These are phyloP conservation scores for Alsophila aescularia DNA, from an alignment of 2,888 invertebrate species.

Conservation along the genomic window DNA sequence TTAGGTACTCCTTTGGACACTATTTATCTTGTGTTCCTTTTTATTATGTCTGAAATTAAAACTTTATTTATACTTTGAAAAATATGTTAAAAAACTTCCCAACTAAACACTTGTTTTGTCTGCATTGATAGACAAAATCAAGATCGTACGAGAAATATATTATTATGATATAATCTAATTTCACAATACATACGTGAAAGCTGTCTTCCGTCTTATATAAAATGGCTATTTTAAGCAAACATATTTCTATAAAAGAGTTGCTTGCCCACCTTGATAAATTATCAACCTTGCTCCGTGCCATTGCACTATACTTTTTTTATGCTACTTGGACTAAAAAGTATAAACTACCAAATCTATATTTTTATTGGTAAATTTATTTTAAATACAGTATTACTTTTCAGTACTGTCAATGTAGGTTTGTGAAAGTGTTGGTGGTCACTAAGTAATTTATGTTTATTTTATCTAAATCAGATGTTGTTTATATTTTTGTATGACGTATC, in stretches of 20 bases:
- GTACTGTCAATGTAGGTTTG: conserved; percentile 9
- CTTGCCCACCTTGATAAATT: conserved; percentile 63
- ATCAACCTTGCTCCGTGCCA: conserved; percentile 63
- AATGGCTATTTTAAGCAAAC: conserved; percentile 39
- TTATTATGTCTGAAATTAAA: no score
- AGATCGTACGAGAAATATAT: neutral
- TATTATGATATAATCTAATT: conserved; percentile 3
- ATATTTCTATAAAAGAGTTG: conserved; percentile 32
- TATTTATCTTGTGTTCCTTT: no score
- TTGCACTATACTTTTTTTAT: conserved; percentile 35
- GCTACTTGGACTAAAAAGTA: neutral
- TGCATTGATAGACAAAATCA: neutral
- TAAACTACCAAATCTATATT: conserved; percentile 1
- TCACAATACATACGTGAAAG: conserved; percentile 34
- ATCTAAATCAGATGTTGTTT: conserved; percentile 50
- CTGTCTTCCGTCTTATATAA: conserved; percentile 58
- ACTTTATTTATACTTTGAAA: no score
- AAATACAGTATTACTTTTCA: conserved; percentile 23
- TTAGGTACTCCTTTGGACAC: no score
- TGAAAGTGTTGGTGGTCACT: conserved; percentile 25
- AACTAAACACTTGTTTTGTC: no score
- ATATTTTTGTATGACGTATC: conserved; percentile 66
- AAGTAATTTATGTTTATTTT: conserved; percentile 40
- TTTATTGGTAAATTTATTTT: conserved; percentile 21
- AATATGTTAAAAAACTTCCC: no score